phyloP scores from a whole-genome alignment of 2,888 invertebrate genomes.

The Lasioglossum vierecki region DNA sequence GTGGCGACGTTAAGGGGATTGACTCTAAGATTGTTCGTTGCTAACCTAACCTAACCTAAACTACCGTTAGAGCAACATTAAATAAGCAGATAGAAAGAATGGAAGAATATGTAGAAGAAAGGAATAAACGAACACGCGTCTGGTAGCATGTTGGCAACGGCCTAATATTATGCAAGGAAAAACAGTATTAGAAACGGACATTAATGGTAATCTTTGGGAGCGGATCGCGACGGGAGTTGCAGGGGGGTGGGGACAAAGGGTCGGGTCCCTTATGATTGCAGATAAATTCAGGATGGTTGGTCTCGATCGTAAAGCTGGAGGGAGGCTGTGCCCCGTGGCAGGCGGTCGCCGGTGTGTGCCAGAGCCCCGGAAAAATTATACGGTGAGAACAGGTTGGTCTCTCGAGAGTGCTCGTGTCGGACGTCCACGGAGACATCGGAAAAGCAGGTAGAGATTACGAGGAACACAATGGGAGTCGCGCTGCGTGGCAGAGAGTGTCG shows the following conservation, averaged over 20 bases:
- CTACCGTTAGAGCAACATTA: too few relatives aligned
- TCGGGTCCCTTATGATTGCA: not conserved
- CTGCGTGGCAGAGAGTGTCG: slow-evolving; percentile 14
- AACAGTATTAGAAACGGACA: not conserved
- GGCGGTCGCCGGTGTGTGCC: slow-evolving; percentile 9
- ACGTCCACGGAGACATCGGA: slow-evolving; percentile 60
- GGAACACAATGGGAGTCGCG: slow-evolving; percentile 51
- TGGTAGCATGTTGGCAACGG: not conserved
- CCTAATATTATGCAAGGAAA: not conserved
- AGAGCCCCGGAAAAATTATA: slow-evolving; percentile 37
- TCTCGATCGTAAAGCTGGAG: not conserved
- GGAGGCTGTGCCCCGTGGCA: not conserved
- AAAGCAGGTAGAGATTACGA: slow-evolving; percentile 71
- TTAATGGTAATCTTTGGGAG: slow-evolving; percentile 5
- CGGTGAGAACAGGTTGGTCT: slow-evolving; percentile 33
- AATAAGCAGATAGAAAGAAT: too few relatives aligned
- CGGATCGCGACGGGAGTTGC: slow-evolving; percentile 4
- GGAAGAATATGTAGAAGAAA: not conserved
- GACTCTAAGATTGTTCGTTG: too few relatives aligned
- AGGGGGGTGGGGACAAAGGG: not conserved
- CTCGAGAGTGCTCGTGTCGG: slow-evolving; percentile 61
- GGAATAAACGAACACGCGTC: not conserved
- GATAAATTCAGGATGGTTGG: not conserved
- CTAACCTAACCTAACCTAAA: too few relatives aligned
- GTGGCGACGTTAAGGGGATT: too few relatives aligned